Base-by-base conservation (phyloP, 1,140 invertebrate species). In the Dendroctonus ponderosae region DNA sequence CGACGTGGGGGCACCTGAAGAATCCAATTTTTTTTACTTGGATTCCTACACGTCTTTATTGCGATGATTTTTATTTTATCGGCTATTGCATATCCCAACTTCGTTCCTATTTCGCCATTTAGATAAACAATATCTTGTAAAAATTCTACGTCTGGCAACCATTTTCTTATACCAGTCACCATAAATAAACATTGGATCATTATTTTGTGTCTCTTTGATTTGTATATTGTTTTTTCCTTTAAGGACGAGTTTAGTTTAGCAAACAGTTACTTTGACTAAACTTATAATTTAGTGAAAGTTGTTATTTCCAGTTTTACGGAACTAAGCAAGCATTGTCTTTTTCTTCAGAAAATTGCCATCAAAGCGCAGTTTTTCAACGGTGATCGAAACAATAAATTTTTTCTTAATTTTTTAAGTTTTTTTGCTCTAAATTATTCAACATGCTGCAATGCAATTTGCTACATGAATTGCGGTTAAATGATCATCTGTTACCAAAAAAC, bases 161-260 rank as follows among this genome's bases (percentile, higher is more conserved):
- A 39, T 41, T 60, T 65, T 57, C 49, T 12, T 8, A 57, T 48
- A 48, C 62, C 62, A 5, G 52, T 65, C 6, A 65, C 48, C 37
- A n/a, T n/a, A n/a, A n/a, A 56, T 61, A 51, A 64, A 64, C 62
- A 64, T 53, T 37, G 62, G 62, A 44, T 64, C 52, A 39, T 9
- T 64, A 39, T 26, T 57, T 52, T 52, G 51, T 52, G 7, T 7
- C 51, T 52, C 51, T n/a, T n/a, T n/a, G n/a, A n/a, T n/a, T n/a
- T n/a, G n/a, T n/a, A n/a, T n/a, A n/a, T n/a, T n/a, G n/a, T n/a
- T n/a, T n/a, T n/a, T n/a, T n/a, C n/a, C n/a, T n/a, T n/a, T n/a
- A n/a, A n/a, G n/a, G n/a, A n/a, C n/a, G n/a, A n/a, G n/a, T n/a
- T n/a, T n/a, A n/a, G n/a, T n/a, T n/a, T n/a, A n/a, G n/a, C n/a